Base-by-base conservation (phyloP, 92 coral and sea anemone species). In the Bergia puertoricense region DNA sequence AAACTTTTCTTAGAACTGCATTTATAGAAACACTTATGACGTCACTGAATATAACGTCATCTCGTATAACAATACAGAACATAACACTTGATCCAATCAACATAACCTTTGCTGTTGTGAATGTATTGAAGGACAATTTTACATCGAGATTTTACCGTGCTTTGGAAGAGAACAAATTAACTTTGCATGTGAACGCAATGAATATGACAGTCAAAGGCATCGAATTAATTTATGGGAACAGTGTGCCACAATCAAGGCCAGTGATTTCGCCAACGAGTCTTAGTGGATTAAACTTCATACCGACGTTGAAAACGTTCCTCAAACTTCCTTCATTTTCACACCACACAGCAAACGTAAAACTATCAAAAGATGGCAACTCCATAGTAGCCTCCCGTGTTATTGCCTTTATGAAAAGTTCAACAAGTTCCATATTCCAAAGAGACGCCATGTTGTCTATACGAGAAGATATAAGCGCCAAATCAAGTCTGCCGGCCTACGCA, bases 361-460 rank as follows among this genome's bases (percentile, higher is more conserved):
- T 93, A 22, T 80, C 93, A n/a, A n/a, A 86, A 11, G 89, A 94
- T 69, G 81, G 76, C 4, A 74, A 65, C 8, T 78, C 75, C 10
- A 67, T 94, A 40, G 83, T 45, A 18, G 95, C 95, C 11, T 89
- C 97, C 14, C 97, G 97, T 40, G 71, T 94, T 42, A 74, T 91
- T 44, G 91, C 43, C 39, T 90, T 85, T 80, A 86, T 89, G 86
- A 91, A 92, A 76, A 80, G 85, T 46, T 86, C 91, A 79, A 85
- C 83, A 74, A 88, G 90, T 59, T 90, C 95, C 15, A 83, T 89
- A 20, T 87, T 89, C 88, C 90, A 86, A 81, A 88, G 93, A 75
- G 86, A 84, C 39, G 97, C 95, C 20, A 94, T 94, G 97, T 65
- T 89, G 75, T 77, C 93, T 22, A 71, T 94, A 15, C 92, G 97